Evolutionary conservation across 2,888 invertebrate genomes (phyloP), one percentile per base, ranked within the genome.

Genomic region (Eledone cirrhosa): DNA sequence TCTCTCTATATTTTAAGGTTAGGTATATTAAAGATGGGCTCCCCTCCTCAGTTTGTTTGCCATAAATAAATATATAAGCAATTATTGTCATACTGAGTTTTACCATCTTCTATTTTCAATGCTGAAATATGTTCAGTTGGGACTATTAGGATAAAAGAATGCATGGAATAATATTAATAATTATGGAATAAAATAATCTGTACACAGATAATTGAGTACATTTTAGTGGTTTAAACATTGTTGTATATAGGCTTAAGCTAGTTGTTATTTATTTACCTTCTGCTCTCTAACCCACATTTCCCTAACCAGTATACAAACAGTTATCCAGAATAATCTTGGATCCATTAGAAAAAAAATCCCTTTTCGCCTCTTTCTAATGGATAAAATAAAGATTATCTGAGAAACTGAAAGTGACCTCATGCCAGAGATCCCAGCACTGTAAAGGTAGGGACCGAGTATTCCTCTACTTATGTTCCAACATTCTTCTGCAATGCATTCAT

Each of bases 361-460:
- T 69, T 69, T 69, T 69, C 69, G 69, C 31, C 29, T 69, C 69
- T 69, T 69, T 33, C 69, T 69, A 33, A 69, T n/a, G 69, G 31
- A 69, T 41, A 29, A 31, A 27, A n/a, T 22, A 69, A 69, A 41
- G 69, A 33, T 69, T 69, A 19, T 8, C 31, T 33, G 41, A 69
- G 2, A n/a, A 33, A 11, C 69, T 69, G 31, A 27, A 41, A 33
- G n/a, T 22, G 69, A 31, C 69, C 31, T 69, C n/a, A 11, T 41
- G 33, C n/a, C 41, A 27, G 33, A 22, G 41, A 11, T 7, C 33
- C 41, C 22, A 69, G 69, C 69, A 29, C 31, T 31, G 69, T 69
- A 69, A 69, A 41, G 69, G 22, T 29, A 69, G 41, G 33, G 41
- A 69, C 33, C 31, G 41, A 69, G 33, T n/a, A 33, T 33, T 69